Percentiles rank a stretch among this genome's conserved stretches.
phyloP scores from a whole-genome alignment of 2,888 invertebrate genomes.

The Sinelater perroti region DNA sequence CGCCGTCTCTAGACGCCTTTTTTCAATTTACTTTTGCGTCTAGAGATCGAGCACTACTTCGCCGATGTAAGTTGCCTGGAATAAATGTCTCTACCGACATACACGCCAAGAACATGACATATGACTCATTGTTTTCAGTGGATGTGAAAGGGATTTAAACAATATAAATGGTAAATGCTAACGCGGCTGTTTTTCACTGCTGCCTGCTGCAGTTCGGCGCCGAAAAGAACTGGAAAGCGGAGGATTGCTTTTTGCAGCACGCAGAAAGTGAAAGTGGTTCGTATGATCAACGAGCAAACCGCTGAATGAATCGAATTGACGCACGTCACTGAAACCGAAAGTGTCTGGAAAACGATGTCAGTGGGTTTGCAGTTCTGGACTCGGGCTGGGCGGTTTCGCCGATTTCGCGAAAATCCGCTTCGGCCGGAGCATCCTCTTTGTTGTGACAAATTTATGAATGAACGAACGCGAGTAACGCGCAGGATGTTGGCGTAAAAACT shows the following conservation, averaged over 20 bases:
- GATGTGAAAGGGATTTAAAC: slow-evolving; percentile 11
- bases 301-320: slow-evolving; percentile 39
- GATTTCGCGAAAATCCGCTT: slow-evolving; percentile 5
- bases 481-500: slow-evolving; percentile 24
- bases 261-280: slow-evolving; percentile 42
- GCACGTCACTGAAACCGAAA: slow-evolving; percentile 43
- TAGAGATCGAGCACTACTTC: too few species aligned
- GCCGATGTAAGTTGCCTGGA: too few species aligned
- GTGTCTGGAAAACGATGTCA: slow-evolving; percentile 42
- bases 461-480: slow-evolving; percentile 19
- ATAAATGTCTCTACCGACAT: slow-evolving; percentile 13
- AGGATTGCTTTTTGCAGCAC: too few species aligned
- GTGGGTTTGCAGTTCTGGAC: slow-evolving; percentile 40
- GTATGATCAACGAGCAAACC: slow-evolving; percentile 10
- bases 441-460: slow-evolving; percentile 7
- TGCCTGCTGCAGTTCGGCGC: background rate
- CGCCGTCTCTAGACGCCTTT: too few species aligned
- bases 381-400: background rate
- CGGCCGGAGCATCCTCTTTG: too few species aligned
- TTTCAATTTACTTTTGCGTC: too few species aligned
- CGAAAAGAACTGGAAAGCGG: slow-evolving; percentile 14
- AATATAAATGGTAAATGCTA: slow-evolving; percentile 10
- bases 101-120: slow-evolving; percentile 12
- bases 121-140: slow-evolving; percentile 19
- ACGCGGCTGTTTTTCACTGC: slow-evolving; percentile 8